Base-by-base conservation (phyloP, 2,113 vertebrate genomes). In the Chroicocephalus ridibundus region DNA sequence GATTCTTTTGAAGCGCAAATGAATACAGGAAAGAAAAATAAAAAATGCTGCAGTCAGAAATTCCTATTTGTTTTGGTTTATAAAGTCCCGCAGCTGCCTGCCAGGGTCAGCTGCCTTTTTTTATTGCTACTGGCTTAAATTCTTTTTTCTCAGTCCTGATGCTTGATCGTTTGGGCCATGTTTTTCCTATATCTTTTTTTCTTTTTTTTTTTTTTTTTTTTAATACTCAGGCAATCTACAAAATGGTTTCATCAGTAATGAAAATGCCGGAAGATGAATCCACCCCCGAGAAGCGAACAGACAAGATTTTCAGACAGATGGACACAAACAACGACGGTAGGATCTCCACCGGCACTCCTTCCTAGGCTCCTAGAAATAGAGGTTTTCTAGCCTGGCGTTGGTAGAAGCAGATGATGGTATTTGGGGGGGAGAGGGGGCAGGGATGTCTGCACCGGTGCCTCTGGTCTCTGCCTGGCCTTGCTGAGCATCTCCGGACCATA, bases 301-400 rank as follows among this genome's bases (percentile, higher is more conserved):
- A 99, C 95, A 99, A 99, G 97, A 99, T 99, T 95, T 99, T 99
- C 97, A 97, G 98, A 94, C 99, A 99, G 97, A 99, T 99, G 99
- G 99, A 99, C 94, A 99, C 98, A 71, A 99, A 99, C 96, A 99
- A 99, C 2, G 98, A 99, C 0, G 98, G 98, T 99, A 98, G 64
- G 98, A 34, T 74, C 75, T 38, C 47, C 42, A 72, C n/a, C 9
- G 5, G 29, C 84, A 42, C 47, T 11, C 26, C 25, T 52, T 52
- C 9, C 10, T 42, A 38, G 77, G 16, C 44, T 72, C 26, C 32
- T 88, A 49, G 65, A 68, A 93, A 51, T 10, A 75, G 13, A 82
- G 15, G 18, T 68, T 86, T 94, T 78, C 27, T 61, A 70, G 32
- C 24, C 34, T 7, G 44, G 54, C 1, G 0, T 15, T 69, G 31